Base-by-base conservation (phyloP, 2,888 invertebrate species). In the Agrotis segetum region DNA sequence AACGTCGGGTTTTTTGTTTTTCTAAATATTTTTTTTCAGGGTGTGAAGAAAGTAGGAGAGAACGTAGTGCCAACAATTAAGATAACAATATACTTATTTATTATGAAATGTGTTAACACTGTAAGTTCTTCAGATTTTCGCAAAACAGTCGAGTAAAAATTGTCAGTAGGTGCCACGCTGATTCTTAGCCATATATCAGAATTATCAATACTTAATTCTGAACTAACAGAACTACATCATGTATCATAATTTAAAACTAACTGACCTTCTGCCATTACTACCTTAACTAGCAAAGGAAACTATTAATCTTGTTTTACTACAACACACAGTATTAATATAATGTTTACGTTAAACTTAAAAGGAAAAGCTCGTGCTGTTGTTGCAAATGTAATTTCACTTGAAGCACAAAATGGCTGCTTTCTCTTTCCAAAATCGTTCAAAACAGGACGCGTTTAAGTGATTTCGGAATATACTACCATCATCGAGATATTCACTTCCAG, bases 341-440 rank as follows among this genome's bases (percentile, higher is more conserved):
- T 11, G 17, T 60, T 49, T 29, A 9, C 40, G 17, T 59, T 46
- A 13, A 40, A 60, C n/a, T 40, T 55, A 29, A 64, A 64, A 47
- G 17, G 9, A 55, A 74, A 55, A 40, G 50, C 19, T 64, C 11
- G 46, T 52, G 50, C 2, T 71, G 62, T 71, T 62, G 46, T 46
- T 59, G 63, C 56, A 60, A 17, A 56, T 60, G 47, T 59, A 67
- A 67, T 67, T 65, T 77, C 60, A 21, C 34, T 77, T 2, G 47
- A 72, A 44, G 13, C 50, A 14, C 58, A 52, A 62, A 61, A 53
- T 59, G 16, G 7, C 14, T 19, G 34, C 68, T 79, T 78, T 78
- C 79, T 66, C 79, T 78, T 74, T 69, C 46, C 68, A 47, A 66
- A 67, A 78, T 40, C 53, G 49, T 67, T 61, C 5, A 72, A 55